A percentile compares a stretch with the other conserved stretches of the same genome.
phyloP scores from a whole-genome alignment of 2,888 invertebrate genomes.

The Empis livida region DNA sequence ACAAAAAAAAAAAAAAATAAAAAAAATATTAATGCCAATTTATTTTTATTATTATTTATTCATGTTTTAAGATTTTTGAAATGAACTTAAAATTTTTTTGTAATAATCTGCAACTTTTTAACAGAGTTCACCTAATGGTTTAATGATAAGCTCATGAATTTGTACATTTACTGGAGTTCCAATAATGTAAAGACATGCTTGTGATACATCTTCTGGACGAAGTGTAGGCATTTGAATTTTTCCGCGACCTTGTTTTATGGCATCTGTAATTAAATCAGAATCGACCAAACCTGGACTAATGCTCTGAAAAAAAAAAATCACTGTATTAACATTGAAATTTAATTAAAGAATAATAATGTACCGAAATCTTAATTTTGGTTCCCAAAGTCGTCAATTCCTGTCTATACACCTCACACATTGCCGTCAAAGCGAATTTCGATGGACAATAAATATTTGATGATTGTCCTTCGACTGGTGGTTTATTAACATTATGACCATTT shows the following conservation, averaged over 20 bases:
- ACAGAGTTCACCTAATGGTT: neutral
- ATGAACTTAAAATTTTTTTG: too few species aligned
- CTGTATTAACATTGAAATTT: too few species aligned
- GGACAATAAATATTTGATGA: slow-evolving; percentile 15
- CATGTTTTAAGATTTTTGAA: too few species aligned
- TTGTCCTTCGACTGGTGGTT: slow-evolving; percentile 3
- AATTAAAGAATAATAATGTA: slow-evolving; percentile 3
- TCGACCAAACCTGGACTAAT: slow-evolving; percentile 9
- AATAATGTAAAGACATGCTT: neutral
- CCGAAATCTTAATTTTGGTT: slow-evolving; percentile 17
- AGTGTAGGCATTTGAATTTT: neutral
- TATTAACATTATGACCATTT: slow-evolving; percentile 14
- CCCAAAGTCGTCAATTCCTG: slow-evolving; percentile 14
- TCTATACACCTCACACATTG: slow-evolving; percentile 14
- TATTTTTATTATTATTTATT: too few species aligned
- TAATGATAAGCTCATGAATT: neutral
- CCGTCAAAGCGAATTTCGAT: slow-evolving; percentile 16
- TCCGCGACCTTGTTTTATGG: neutral
- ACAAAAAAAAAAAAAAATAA: too few species aligned
- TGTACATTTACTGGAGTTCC: neutral
- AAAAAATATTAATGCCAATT: too few species aligned
- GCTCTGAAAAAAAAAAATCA: too few species aligned
- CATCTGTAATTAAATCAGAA: neutral
- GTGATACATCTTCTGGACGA: neutral
- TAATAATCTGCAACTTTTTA: too few species aligned